Conservation (phyloP, 2,888 invertebrate species). For the Euphydryas editha region DNA sequence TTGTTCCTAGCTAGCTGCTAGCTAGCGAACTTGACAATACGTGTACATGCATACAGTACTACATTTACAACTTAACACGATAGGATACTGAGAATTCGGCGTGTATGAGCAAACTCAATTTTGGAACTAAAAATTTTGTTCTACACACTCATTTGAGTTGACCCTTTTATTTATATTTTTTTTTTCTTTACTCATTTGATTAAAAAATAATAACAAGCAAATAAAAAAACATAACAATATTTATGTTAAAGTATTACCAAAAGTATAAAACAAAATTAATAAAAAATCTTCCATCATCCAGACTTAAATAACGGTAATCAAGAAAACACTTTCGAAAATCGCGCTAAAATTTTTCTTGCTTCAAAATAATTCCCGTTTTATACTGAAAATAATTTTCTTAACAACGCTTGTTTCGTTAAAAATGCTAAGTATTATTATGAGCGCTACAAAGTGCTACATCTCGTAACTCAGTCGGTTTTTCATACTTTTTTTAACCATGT, state of each 20-base stretch:
- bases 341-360: conserved; percentile 8
- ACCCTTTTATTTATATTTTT: too few relatives aligned
- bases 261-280: neutral
- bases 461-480: conserved; percentile 9
- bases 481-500: neutral
- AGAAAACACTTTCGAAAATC: conserved; percentile 3
- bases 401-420: conserved; percentile 32
- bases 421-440: conserved; percentile 35
- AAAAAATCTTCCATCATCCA: neutral
- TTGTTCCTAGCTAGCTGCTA: too few relatives aligned
- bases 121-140: conserved; percentile 6
- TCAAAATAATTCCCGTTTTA: conserved; percentile 18
- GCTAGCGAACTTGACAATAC: conserved; percentile 43
- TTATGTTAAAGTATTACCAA: conserved; percentile 5
- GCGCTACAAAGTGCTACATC: conserved; percentile 28
- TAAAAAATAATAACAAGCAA: neutral
- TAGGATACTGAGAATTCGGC: neutral
- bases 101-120: conserved; percentile 14
- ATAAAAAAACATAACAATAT: neutral
- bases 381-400: conserved; percentile 31
- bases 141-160: too few relatives aligned
- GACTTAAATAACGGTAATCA: neutral
- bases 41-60: conserved; percentile 14
- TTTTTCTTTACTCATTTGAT: too few relatives aligned
- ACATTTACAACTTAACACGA: conserved; percentile 27